These are phyloP conservation scores for Rhadina sibilatrix DNA, from an alignment of 2,113 vertebrate genomes.

Conservation along the genomic window DNA sequence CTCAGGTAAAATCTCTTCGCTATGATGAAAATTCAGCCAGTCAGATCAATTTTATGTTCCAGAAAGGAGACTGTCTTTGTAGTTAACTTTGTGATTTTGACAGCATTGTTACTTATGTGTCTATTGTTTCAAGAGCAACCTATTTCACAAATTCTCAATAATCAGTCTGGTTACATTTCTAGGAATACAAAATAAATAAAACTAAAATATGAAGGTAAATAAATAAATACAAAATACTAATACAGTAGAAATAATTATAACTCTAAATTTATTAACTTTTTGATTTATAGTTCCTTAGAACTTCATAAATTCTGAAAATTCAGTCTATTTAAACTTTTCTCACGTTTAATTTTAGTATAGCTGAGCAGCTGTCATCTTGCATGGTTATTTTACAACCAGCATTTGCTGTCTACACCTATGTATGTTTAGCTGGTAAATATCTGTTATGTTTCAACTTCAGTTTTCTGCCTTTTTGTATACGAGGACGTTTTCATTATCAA, in stretches of 20 bases:
- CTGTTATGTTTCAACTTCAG: constrained; percentile 48
- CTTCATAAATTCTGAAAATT: background rate
- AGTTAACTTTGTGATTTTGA: background rate
- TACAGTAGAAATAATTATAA: background rate
- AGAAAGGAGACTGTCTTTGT: background rate
- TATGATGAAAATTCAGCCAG: background rate
- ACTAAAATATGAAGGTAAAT: background rate
- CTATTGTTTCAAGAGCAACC: background rate
- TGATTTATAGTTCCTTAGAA: background rate
- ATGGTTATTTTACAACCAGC: constrained; percentile 26
- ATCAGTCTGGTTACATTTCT: background rate
- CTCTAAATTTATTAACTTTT: background rate
- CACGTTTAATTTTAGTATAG: constrained; percentile 31
- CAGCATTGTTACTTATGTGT: background rate
- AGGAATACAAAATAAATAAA: background rate
- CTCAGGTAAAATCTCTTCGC: background rate
- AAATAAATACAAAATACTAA: background rate
- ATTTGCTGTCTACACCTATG: constrained; percentile 21
- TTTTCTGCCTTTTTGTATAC: background rate
- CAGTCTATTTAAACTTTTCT: constrained; percentile 17
- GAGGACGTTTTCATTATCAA: constrained; percentile 46
- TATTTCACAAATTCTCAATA: background rate
- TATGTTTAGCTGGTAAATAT: constrained; percentile 41
- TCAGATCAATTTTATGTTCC: background rate
- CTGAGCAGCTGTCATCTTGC: constrained; percentile 18